phyloP scores from a whole-genome alignment of 2,113 vertebrate species.

The Vulpes ferrilata region DNA sequence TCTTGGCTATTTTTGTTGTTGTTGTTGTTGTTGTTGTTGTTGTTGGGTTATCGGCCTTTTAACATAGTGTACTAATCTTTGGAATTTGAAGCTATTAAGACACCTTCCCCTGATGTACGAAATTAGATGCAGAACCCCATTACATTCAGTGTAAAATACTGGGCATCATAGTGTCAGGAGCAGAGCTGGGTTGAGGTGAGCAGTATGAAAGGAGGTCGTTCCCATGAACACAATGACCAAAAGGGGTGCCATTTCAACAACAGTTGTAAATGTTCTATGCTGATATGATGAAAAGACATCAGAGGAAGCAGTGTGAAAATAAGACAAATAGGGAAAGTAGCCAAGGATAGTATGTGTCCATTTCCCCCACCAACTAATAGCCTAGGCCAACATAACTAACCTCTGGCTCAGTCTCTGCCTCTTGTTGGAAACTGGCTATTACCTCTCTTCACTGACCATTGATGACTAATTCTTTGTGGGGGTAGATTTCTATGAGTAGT shows the following conservation, averaged over 20 bases:
- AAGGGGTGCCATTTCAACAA: neutral
- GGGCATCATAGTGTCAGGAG: neutral
- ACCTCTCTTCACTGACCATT: neutral
- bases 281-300: slow-evolving; percentile 45
- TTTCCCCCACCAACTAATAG: neutral
- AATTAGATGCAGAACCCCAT: neutral
- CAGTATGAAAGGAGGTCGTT: neutral
- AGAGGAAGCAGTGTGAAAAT: slow-evolving; percentile 31
- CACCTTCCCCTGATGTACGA: neutral
- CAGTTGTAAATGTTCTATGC: neutral
- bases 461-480: neutral
- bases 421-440: neutral
- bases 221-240: neutral
- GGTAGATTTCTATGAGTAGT: neutral
- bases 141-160: neutral
- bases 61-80: slow-evolving; percentile 16
- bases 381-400: neutral
- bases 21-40: too few species aligned
- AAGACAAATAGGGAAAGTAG: neutral
- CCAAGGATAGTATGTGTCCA: neutral
- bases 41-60: neutral
- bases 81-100: neutral
- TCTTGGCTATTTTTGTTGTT: neutral
- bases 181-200: neutral
- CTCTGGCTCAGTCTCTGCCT: neutral